Conservation (phyloP, 2,888 invertebrate genomes). For the Galeruca laticollis region DNA sequence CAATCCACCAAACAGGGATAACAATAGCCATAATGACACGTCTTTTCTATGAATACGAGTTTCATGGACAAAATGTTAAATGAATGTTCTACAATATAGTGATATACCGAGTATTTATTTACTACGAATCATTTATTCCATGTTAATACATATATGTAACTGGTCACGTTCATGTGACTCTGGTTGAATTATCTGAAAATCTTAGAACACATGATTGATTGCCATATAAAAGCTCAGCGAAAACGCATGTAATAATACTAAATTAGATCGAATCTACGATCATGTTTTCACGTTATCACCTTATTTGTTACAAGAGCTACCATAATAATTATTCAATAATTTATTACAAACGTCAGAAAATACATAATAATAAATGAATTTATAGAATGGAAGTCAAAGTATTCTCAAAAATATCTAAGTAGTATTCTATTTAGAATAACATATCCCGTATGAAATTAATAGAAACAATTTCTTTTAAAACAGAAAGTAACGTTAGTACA, state of each 20-base stretch:
- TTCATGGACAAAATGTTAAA: too few species aligned
- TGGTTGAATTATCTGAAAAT: slow-evolving; percentile 23
- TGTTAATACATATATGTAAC: neutral
- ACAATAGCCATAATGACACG: too few species aligned
- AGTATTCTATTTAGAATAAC: too few species aligned
- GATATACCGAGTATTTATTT: too few species aligned
- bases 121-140: neutral
- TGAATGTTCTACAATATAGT: too few species aligned
- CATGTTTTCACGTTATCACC: slow-evolving; percentile 32
- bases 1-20: too few species aligned
- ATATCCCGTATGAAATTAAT: too few species aligned
- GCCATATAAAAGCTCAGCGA: slow-evolving; percentile 24
- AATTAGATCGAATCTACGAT: slow-evolving; percentile 23
- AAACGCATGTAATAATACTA: slow-evolving; percentile 13
- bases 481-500: too few species aligned
- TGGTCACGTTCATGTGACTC: neutral
- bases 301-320: slow-evolving; percentile 20
- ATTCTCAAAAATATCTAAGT: too few species aligned
- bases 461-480: too few species aligned
- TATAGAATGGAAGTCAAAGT: neutral
- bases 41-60: too few species aligned
- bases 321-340: neutral
- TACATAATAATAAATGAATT: neutral
- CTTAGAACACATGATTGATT: slow-evolving; percentile 26
- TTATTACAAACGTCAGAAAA: neutral